Base-by-base conservation (phyloP, 1,140 invertebrate genomes). In the Dinoponera quadriceps region DNA sequence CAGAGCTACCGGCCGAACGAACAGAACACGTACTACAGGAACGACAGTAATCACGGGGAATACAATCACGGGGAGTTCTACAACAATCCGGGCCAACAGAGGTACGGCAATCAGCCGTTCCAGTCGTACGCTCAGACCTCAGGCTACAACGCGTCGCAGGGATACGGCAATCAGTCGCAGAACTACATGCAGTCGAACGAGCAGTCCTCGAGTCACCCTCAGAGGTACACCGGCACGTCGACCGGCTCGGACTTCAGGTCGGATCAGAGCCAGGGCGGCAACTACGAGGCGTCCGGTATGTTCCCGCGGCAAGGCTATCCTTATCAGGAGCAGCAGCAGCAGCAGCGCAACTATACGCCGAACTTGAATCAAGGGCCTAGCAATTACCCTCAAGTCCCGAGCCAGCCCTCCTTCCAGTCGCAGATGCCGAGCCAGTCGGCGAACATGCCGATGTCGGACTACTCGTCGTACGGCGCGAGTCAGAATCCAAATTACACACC, bases 1-100 rank as follows among this genome's bases (percentile, higher is more conserved):
- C 90, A 90, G 54, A 93, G 93, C 74, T 93, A 92, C 54, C 90
- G 91, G n/a, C 60, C 85, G 3, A 93, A 92, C 48, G 92, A 92
- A 16, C 89, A 90, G 54, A 89, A 81, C 3, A 91, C 90, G 74
- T 94, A 94, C 87, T 94, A 93, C 44, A 86, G 90, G 3, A 89
- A 89, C 44, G 92, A 94, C 49, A 86, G 85, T 44, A 89, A 89
- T 38, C 90, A 85, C 14, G 88, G 85, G 68, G 87, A 93, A 62
- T 93, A 91, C 62, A 91, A 90, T 78, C 63, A 80, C 3, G 75
- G 75, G 29, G 90, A 94, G 25, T 94, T 93, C 86, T 93, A 93
- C 33, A 92, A 92, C 69, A 93, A 93, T 88, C 92, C 91, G 73
- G 89, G 85, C 33, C 91, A 92, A 66, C 91, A 92, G 66, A 86